Evolutionary conservation across 2,888 invertebrate genomes (phyloP), one percentile per base, ranked within the genome.

Genomic region (Scaptodrosophila latifasciaeformis): DNA sequence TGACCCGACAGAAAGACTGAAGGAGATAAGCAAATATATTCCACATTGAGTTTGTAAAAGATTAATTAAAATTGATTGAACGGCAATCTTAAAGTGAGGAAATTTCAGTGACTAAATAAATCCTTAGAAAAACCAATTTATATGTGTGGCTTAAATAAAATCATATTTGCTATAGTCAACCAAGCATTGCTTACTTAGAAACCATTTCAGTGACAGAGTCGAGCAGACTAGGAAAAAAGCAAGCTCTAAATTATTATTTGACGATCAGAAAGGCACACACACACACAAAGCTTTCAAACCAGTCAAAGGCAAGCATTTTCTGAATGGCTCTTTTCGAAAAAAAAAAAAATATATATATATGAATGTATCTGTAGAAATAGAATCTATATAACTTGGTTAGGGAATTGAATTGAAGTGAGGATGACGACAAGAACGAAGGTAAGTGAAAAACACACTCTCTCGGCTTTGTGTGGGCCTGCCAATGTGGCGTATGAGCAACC

Each of bases 101-200:
- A 24, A 24, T 24, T 24, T 24, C 24, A n/a, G n/a, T 7, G 30
- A 29, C 49, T 21, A 54, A 54, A 55, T 52, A 62, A 62, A 54
- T 56, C 58, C 51, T 46, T 37, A 12, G n/a, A n/a, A 45, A 61
- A 62, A 56, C 60, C 52, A 67, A 66, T 44, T 62, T 58, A 63
- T 51, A 64, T 71, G 54, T 54, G 56, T 54, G 66, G 70, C 58
- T 67, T 65, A 60, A 77, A 67, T 65, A 60, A 60, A 77, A 67
- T 62, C 67, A 59, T 58, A 59, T 62, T 54, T 54, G 24, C 9
- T 30, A 13, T 19, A 17, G 40, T 19, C 24, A 24, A 7, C 24
- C 24, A 24, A 24, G 24, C 24, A 24, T 7, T 24, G 4, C 24
- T 7, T 5, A 13, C 17, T 21, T 10, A 18, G 10, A 31, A 31